These are phyloP conservation scores for Ammodytes marinus DNA, from an alignment of 2,113 vertebrate species.

Conservation along the genomic window DNA sequence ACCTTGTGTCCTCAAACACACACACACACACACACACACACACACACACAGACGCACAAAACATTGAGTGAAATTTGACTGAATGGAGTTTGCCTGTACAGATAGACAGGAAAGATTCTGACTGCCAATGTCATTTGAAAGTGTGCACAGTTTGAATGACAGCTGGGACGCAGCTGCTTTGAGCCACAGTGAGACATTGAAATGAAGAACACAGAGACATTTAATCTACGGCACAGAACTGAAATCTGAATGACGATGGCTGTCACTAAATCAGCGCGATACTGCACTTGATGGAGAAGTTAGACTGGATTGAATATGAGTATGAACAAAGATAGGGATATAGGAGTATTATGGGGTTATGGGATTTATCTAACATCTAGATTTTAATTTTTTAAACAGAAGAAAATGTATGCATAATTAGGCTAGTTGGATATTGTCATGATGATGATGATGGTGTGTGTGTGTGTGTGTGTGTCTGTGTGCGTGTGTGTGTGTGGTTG, in stretches of 20 bases:
- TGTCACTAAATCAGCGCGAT: slow-evolving; percentile 51
- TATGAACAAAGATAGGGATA: not conserved
- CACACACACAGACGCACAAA: not conserved
- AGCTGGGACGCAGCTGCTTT: slow-evolving; percentile 56
- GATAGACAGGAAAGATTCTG: slow-evolving; percentile 40
- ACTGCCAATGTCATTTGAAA: slow-evolving; percentile 67
- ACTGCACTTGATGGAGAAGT: slow-evolving; percentile 10
- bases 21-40: not conserved
- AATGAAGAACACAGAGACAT: slow-evolving; percentile 68
- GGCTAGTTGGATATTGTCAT: no score
- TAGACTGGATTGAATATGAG: not conserved
- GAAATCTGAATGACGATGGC: slow-evolving; percentile 45
- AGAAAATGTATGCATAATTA: no score
- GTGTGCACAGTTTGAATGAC: slow-evolving; percentile 57
- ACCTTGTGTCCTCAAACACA: slow-evolving; percentile 5
- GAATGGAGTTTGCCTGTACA: slow-evolving; percentile 28
- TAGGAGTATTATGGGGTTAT: not conserved
- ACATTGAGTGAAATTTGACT: slow-evolving; percentile 40
- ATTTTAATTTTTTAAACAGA: no score
- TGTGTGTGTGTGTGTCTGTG: not conserved
- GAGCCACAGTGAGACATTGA: slow-evolving; percentile 50
- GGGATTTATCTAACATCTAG: no score
- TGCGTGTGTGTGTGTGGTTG: not conserved
- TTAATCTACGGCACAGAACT: slow-evolving; percentile 54
- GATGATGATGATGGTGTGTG: no score